phyloP scores from a whole-genome alignment of 2,888 invertebrate species.

The Rhopalosiphum nymphaeae region DNA sequence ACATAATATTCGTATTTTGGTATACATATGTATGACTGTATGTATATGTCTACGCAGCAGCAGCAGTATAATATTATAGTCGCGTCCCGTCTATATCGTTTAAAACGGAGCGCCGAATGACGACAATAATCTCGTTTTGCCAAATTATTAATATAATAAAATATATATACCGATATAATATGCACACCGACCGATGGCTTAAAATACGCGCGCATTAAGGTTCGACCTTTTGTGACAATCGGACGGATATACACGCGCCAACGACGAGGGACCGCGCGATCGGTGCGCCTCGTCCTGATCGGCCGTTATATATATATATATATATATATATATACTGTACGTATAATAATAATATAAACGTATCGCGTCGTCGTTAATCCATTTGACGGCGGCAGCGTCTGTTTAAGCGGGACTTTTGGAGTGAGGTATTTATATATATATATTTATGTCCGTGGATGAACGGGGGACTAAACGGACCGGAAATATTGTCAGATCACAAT shows the following conservation, averaged over 20 bases:
- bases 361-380: constrained; percentile 47
- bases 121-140: constrained; percentile 46
- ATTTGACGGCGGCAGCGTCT: constrained; percentile 27
- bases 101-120: neutral
- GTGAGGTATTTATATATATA: neutral
- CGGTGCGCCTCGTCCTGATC: neutral
- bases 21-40: no score
- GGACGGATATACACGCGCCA: constrained; percentile 22
- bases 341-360: neutral
- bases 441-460: neutral
- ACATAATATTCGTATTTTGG: neutral
- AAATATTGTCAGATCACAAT: constrained; percentile 42
- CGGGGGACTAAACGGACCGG: constrained; percentile 42
- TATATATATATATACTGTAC: neutral
- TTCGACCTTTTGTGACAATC: constrained; percentile 61
- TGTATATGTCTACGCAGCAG: neutral
- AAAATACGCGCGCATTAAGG: constrained; percentile 51
- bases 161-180: neutral
- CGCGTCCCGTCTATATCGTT: constrained; percentile 1
- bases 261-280: neutral
- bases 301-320: neutral
- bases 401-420: neutral
- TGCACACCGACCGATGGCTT: constrained; percentile 18
- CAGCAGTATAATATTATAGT: neutral
- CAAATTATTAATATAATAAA: neutral